A percentile compares a stretch with the other conserved stretches of the same genome.
phyloP scores from a whole-genome alignment of 2,888 invertebrate species.

The Thera britannica region DNA sequence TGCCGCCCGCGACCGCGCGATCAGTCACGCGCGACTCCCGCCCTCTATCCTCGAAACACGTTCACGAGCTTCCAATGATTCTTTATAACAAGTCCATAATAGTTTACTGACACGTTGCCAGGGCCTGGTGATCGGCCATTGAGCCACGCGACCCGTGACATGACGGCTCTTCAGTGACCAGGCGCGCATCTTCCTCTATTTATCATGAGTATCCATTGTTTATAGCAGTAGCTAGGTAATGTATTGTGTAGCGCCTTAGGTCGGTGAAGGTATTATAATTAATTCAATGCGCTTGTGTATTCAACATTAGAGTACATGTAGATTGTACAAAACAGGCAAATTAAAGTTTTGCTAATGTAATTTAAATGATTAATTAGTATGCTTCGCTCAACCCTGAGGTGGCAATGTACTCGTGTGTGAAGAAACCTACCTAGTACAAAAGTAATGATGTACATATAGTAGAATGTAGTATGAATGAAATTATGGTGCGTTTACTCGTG shows the following conservation, averaged over 20 bases:
- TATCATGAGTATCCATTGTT: conserved; percentile 56
- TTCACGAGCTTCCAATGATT: conserved; percentile 77
- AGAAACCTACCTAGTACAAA: not conserved
- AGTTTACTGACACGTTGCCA: conserved; percentile 42
- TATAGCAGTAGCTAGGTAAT: conserved; percentile 43
- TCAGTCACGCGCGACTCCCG: conserved; percentile 76
- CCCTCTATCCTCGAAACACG: conserved; percentile 66
- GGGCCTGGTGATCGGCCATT: conserved; percentile 25
- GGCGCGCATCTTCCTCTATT: conserved; percentile 46
- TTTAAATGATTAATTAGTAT: conserved; percentile 24
- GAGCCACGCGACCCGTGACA: conserved; percentile 51
- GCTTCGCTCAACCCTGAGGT: not conserved
- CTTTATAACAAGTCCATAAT: conserved; percentile 55
- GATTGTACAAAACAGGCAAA: conserved; percentile 23
- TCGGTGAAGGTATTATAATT: conserved; percentile 22
- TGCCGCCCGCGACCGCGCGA: conserved; percentile 78
- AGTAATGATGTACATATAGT: not conserved
- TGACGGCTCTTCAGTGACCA: conserved; percentile 47
- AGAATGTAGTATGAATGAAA: conserved; percentile 11
- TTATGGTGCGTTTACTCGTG: conserved; percentile 7
- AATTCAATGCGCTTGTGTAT: conserved; percentile 24
- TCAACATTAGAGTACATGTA: conserved; percentile 28
- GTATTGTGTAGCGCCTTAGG: conserved; percentile 36
- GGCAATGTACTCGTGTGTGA: not conserved
- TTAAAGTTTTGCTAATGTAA: conserved; percentile 28